Conservation (phyloP, 1,140 invertebrate genomes). For the Achatina immaculata region DNA sequence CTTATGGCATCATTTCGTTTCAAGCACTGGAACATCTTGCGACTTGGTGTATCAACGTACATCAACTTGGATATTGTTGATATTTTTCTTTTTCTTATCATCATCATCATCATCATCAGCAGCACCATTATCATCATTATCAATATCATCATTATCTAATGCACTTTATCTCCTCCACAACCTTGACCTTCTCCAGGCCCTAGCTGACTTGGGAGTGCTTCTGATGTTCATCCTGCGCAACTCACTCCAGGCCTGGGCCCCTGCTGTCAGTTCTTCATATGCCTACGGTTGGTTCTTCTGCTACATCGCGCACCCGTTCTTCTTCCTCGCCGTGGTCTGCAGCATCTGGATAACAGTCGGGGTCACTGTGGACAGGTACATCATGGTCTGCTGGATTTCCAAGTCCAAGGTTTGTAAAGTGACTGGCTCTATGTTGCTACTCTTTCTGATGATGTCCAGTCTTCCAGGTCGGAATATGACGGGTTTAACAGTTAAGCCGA, state of each 20-base stretch:
- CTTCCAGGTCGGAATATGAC: too few relatives aligned
- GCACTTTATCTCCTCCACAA: neutral
- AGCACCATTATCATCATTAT: too few relatives aligned
- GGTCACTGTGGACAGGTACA: slow-evolving; percentile 59
- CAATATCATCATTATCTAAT: too few relatives aligned
- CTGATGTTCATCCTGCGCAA: slow-evolving; percentile 55
- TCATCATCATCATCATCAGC: too few relatives aligned
- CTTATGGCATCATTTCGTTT: too few relatives aligned
- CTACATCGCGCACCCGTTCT: slow-evolving; percentile 57
- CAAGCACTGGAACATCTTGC: too few relatives aligned
- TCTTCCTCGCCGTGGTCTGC: slow-evolving; percentile 52
- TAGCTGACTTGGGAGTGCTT: slow-evolving; percentile 50
- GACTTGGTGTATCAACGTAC: too few relatives aligned
- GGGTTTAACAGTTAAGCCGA: too few relatives aligned
- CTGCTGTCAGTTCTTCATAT: slow-evolving; percentile 37
- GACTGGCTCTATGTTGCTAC: too few relatives aligned
- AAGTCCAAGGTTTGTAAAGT: slow-evolving; percentile 54
- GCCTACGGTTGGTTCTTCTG: slow-evolving; percentile 53
- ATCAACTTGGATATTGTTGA: too few relatives aligned
- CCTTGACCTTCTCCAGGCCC: slow-evolving; percentile 34
- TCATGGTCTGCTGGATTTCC: slow-evolving; percentile 57
- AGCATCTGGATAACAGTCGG: slow-evolving; percentile 63
- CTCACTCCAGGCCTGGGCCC: slow-evolving; percentile 44
- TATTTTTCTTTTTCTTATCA: too few relatives aligned
- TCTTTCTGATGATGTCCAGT: too few relatives aligned